Conservation (phyloP, 2,888 invertebrate genomes). For the Spatulosminthurus flaviceps region DNA sequence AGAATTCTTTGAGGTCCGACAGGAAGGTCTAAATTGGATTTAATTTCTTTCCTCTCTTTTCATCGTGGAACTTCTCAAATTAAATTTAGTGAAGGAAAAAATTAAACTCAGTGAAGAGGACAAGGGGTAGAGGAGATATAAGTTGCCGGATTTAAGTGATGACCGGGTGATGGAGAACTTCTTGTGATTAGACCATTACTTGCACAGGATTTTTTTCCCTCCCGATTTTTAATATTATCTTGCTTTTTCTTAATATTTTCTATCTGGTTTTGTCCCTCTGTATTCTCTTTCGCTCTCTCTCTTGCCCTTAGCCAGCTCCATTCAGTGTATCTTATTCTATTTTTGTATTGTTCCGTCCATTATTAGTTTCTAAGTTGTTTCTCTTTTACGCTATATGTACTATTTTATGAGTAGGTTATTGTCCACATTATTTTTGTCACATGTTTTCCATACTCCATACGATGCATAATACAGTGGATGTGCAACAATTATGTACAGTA, state of each 20-base stretch:
- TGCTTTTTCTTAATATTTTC: neutral
- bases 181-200: slow-evolving; percentile 32
- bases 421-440: no score
- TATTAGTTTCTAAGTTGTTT: neutral
- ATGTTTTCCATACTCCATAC: no score
- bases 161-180: slow-evolving; percentile 45
- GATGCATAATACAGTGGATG: no score
- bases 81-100: slow-evolving; percentile 52
- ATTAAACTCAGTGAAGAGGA: slow-evolving; percentile 40
- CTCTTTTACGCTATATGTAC: neutral
- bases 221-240: neutral
- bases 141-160: slow-evolving; percentile 45
- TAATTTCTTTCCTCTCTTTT: slow-evolving; percentile 58
- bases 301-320: neutral
- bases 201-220: neutral
- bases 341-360: neutral
- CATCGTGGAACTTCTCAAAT: slow-evolving; percentile 50
- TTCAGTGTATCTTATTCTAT: neutral
- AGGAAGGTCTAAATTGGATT: slow-evolving; percentile 57
- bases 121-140: slow-evolving; percentile 22
- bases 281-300: neutral
- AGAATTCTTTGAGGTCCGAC: slow-evolving; percentile 51
- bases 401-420: neutral
- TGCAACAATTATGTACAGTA: no score
- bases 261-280: neutral